Evolutionary conservation across 2,797 vertebrate genomes (phyloP).

Genomic region (Bradypus variegatus): DNA sequence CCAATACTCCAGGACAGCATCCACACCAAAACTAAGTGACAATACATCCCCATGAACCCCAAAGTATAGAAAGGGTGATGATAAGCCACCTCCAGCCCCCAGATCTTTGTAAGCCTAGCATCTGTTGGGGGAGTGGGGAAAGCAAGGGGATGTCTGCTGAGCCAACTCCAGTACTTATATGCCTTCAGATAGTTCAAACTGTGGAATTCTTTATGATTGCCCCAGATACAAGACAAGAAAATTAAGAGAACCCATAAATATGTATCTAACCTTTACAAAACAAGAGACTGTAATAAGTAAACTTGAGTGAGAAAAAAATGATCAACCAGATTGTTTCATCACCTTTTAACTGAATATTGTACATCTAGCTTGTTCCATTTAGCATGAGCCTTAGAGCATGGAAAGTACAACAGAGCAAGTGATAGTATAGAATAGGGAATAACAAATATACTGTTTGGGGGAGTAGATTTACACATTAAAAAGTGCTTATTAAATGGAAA

Average conservation of each 20-base stretch:
- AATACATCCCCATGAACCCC: neutral
- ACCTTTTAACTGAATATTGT: neutral
- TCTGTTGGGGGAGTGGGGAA: no score
- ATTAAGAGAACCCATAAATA: neutral
- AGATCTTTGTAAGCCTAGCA: neutral
- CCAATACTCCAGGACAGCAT: neutral
- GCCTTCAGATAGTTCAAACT: no score
- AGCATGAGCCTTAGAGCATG: neutral
- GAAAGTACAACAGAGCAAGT: neutral
- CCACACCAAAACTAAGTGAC: neutral
- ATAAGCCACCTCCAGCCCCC: no score
- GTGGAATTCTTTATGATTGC: no score
- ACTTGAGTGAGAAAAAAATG: neutral
- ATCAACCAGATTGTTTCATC: neutral
- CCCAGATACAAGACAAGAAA: no score
- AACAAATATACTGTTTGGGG: neutral
- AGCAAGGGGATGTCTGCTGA: neutral
- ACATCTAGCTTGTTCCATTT: neutral
- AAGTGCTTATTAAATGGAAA: neutral
- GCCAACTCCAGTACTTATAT: no score
- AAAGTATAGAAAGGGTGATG: neutral
- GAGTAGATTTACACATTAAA: neutral
- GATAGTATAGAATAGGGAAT: neutral
- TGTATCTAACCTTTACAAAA: neutral
- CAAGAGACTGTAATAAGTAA: neutral